A percentile compares a stretch with the other conserved stretches of the same genome.
These are phyloP conservation scores for Pogoniulus pusillus DNA, from an alignment of 2,797 vertebrate genomes.

Conservation along the genomic window DNA sequence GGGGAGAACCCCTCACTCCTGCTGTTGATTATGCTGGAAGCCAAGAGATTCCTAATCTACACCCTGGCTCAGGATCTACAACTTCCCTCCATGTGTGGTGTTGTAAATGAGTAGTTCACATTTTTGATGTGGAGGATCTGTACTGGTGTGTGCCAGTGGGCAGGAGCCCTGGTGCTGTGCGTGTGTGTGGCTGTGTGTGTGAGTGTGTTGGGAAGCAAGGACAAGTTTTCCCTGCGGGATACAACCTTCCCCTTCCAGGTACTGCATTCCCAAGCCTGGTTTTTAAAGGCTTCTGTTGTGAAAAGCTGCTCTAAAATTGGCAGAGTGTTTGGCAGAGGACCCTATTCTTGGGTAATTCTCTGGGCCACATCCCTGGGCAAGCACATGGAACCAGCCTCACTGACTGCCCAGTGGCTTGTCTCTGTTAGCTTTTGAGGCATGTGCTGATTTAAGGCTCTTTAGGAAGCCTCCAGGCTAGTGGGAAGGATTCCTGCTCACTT, in stretches of 20 bases:
- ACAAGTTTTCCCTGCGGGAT: neutral
- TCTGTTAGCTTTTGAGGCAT: neutral
- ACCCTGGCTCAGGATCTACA: conserved; percentile 34
- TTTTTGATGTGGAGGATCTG: neutral
- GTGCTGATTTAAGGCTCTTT: neutral
- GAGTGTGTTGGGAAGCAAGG: neutral
- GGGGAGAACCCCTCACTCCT: neutral
- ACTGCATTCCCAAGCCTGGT: neutral
- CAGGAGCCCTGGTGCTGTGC: neutral
- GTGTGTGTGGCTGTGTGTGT: fast-evolving
- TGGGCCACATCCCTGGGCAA: neutral
- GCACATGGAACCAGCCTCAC: neutral
- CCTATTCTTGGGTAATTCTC: neutral
- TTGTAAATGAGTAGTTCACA: neutral
- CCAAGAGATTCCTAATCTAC: conserved; percentile 11
- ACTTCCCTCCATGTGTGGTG: neutral
- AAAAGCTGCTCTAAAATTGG: neutral
- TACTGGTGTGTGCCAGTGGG: neutral
- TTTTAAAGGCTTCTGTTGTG: neutral
- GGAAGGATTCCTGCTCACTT: neutral
- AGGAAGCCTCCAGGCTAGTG: neutral
- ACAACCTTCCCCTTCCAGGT: neutral
- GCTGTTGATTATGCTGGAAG: conserved; percentile 32
- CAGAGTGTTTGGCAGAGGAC: neutral
- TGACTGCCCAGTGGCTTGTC: neutral